A percentile compares a stretch with the other conserved stretches of the same genome.
These are phyloP conservation scores for Melieria omissa DNA, from an alignment of 2,888 invertebrate genomes.

Conservation along the genomic window DNA sequence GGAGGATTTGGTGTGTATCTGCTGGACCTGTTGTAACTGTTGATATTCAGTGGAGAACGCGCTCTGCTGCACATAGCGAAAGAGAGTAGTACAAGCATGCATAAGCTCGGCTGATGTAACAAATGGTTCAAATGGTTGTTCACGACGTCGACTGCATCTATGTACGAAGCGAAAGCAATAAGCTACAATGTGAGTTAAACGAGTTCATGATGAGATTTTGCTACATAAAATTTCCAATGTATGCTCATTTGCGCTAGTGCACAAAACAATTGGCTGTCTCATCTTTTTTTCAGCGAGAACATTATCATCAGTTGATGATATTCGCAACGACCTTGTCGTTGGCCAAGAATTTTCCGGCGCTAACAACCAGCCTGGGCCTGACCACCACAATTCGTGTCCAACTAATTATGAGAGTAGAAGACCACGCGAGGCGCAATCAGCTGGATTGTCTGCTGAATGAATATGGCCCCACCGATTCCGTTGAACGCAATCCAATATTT, in stretches of 20 bases:
- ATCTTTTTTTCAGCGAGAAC: conserved; percentile 12
- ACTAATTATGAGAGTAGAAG: conserved; percentile 28
- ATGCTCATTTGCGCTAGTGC: not conserved
- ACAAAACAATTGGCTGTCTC: not conserved
- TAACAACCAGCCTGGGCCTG: conserved; percentile 34
- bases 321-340: not conserved
- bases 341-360: conserved; percentile 22
- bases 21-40: not conserved
- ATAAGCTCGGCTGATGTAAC: not conserved
- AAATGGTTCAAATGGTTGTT: conserved; percentile 5
- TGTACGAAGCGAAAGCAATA: not conserved
- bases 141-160: not conserved
- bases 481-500: conserved; percentile 34
- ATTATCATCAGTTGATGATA: not conserved
- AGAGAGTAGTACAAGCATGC: not conserved
- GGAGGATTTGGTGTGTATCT: not conserved
- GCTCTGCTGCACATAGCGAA: not conserved
- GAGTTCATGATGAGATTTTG: conserved; percentile 27
- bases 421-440: conserved; percentile 44
- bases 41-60: not conserved
- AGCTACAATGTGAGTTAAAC: not conserved
- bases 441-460: conserved; percentile 38
- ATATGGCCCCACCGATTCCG: conserved; percentile 40
- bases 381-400: conserved; percentile 40
- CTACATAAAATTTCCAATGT: conserved; percentile 10